phyloP scores from a whole-genome alignment of 2,113 vertebrate species.

The Phoenicopterus ruber region DNA sequence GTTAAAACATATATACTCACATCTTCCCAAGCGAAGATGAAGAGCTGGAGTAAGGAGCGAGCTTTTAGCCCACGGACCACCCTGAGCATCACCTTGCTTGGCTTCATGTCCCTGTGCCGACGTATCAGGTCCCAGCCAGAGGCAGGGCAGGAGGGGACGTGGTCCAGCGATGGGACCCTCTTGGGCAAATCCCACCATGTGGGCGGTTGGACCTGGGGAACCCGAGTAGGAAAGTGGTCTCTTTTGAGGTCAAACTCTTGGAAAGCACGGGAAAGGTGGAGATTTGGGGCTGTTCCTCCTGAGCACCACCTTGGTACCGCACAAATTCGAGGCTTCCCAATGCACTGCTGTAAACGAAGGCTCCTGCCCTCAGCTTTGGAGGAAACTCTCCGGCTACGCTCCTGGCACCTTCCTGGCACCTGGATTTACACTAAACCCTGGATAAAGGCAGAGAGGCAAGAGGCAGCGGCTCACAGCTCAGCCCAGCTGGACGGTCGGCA shows the following conservation, averaged over 20 bases:
- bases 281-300: not conserved
- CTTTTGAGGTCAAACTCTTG: not conserved
- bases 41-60: not conserved
- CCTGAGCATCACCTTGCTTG: accelerated
- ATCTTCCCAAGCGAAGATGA: not conserved
- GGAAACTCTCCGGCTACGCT: not conserved
- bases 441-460: not conserved
- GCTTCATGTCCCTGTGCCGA: not conserved
- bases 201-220: not conserved
- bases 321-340: not conserved
- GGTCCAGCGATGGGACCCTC: not conserved
- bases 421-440: not conserved
- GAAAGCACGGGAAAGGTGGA: not conserved
- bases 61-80: not conserved
- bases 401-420: not conserved
- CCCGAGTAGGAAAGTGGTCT: not conserved
- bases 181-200: not conserved
- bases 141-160: not conserved
- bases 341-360: not conserved
- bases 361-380: not conserved
- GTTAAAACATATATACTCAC: not conserved
- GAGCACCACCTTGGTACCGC: not conserved
- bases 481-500: accelerated
- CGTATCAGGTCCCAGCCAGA: accelerated
- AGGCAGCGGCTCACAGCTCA: not conserved